phyloP scores from a whole-genome alignment of 2,797 vertebrate species.

The Phataginus tricuspis region DNA sequence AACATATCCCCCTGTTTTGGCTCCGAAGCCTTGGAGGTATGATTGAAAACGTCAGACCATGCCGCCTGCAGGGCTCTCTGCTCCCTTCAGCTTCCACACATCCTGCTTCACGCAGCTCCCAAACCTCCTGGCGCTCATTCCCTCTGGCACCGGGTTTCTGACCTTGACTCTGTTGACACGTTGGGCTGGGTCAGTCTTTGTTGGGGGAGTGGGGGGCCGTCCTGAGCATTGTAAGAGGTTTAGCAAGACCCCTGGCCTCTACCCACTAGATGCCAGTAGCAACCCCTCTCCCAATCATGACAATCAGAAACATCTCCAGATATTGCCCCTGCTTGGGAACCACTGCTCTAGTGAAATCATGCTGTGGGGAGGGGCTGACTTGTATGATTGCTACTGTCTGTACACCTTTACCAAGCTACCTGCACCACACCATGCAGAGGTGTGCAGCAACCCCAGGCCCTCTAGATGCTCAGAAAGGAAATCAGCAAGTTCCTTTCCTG shows the following conservation, averaged over 20 bases:
- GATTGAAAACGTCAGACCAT: not conserved
- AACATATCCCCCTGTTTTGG: not conserved
- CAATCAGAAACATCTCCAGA: not conserved
- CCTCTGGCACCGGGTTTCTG: not conserved
- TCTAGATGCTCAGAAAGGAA: not conserved
- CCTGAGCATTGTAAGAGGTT: not conserved
- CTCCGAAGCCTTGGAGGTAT: not conserved
- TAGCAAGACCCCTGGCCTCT: not conserved
- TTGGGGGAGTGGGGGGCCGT: not conserved
- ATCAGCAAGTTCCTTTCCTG: not conserved
- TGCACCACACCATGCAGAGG: not conserved
- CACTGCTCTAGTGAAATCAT: not conserved
- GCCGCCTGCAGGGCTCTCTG: not conserved
- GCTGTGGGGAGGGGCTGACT: not conserved
- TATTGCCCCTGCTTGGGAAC: fast-evolving
- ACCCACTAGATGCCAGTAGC: not conserved
- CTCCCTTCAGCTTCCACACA: not conserved
- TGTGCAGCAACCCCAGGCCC: not conserved
- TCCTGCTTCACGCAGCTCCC: not conserved
- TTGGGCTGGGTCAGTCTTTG: not conserved
- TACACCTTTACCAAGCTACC: too few species aligned
- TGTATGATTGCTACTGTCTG: not conserved
- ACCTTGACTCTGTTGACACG: not conserved
- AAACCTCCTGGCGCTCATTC: not conserved
- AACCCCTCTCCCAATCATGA: not conserved